phyloP scores from a whole-genome alignment of 23 tunicate species.

The Halocynthia aurantium region DNA sequence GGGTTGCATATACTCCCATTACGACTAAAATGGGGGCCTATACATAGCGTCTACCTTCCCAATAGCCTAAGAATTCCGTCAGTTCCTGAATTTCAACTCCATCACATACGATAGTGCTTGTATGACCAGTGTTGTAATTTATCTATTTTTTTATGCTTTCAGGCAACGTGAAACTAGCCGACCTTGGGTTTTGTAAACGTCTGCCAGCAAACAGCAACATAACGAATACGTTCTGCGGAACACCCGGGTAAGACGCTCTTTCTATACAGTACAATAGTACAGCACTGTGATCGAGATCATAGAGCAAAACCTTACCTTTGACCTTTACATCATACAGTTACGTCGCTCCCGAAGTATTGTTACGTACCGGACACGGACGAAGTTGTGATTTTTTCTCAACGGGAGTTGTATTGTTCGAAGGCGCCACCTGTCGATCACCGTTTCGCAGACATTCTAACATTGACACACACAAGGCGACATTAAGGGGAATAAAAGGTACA shows the following conservation, averaged over 20 bases:
- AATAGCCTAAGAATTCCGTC: too few species aligned
- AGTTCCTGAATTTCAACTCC: neutral
- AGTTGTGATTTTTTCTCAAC: conserved; percentile 56
- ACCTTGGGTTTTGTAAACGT: conserved; percentile 64
- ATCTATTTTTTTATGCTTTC: neutral
- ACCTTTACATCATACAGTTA: conserved; percentile 23
- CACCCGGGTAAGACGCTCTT: conserved; percentile 58
- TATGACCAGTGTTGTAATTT: neutral
- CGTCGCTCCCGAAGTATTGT: conserved; percentile 64
- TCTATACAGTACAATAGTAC: neutral
- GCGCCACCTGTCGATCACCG: conserved; percentile 67
- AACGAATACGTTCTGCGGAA: conserved; percentile 64
- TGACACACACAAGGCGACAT: conserved; percentile 67
- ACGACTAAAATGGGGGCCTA: too few species aligned
- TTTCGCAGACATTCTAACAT: conserved; percentile 41
- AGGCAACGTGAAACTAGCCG: conserved; percentile 55
- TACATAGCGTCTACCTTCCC: too few species aligned
- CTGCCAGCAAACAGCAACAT: neutral
- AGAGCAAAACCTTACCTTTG: neutral
- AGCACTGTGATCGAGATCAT: neutral
- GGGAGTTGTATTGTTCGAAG: conserved; percentile 63
- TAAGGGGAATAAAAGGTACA: conserved; percentile 67
- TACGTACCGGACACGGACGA: conserved; percentile 35
- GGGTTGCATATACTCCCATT: too few species aligned
- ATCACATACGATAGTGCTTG: too few species aligned